A percentile compares a stretch with the other conserved stretches of the same genome.
Evolutionary conservation across 2,113 vertebrate species (phyloP).

Genomic region (Nothoprocta pentlandii): DNA sequence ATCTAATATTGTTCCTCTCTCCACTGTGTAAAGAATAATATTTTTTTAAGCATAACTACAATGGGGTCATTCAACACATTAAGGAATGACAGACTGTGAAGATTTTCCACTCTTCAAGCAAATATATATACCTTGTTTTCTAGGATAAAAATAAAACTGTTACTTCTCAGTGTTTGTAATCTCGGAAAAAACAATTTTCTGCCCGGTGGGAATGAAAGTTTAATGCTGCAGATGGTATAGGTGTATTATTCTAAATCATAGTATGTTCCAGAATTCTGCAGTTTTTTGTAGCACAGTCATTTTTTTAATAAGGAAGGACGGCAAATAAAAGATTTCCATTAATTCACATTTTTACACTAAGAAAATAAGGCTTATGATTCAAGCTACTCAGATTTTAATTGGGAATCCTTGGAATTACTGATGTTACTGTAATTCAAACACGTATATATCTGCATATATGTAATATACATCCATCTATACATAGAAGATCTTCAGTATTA

Average conservation of each 20-base stretch:
- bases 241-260: slow-evolving; percentile 25
- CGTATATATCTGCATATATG: neutral
- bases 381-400: neutral
- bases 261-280: neutral
- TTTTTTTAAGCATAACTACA: slow-evolving; percentile 30
- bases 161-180: slow-evolving; percentile 10
- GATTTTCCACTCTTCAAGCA: slow-evolving; percentile 35
- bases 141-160: slow-evolving; percentile 18
- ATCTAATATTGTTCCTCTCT: slow-evolving; percentile 76
- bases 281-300: neutral
- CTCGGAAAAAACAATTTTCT: slow-evolving; percentile 37
- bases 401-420: neutral
- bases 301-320: slow-evolving; percentile 14
- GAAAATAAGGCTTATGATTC: neutral
- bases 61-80: slow-evolving; percentile 70
- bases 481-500: neutral
- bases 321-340: neutral
- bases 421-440: neutral
- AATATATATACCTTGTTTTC: neutral
- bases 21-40: slow-evolving; percentile 76
- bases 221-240: slow-evolving; percentile 13
- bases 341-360: neutral
- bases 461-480: neutral
- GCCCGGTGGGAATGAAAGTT: slow-evolving; percentile 12
- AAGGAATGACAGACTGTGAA: slow-evolving; percentile 61